Base-by-base conservation (phyloP, 1,140 invertebrate species). In the Sycobia sp. region DNA sequence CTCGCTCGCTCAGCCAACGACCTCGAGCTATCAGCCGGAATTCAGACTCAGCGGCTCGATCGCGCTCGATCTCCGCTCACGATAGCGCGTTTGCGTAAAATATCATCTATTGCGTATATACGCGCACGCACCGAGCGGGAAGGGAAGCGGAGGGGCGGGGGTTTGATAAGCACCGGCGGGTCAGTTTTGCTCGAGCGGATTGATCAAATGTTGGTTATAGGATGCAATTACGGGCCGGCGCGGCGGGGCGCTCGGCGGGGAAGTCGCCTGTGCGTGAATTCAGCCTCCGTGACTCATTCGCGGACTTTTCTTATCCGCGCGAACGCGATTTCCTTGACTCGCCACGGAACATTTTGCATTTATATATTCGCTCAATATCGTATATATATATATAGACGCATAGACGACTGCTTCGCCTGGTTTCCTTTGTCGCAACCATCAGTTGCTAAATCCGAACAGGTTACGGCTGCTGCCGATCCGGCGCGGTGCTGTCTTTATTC, bases 1-100 rank as follows among this genome's bases (percentile, higher is more conserved):
- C 3, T 29, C 32, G 4, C 29, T 57, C 55, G 43, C 46, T 57
- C 43, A 2, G 18, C 55, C 41, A 27, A 47, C 57, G 47, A 60
- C 57, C 47, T 50, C 57, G 57, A 60, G 57, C 57, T 60, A 60
- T 60, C 57, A 60, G 49, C 47, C 41, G 54, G 54, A 56, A 56
- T 56, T 34, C 54, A 23, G 3, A 60, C 43, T 32, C 18, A n/a
- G n/a, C n/a, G n/a, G n/a, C n/a, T n/a, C n/a, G n/a, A n/a, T n/a
- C n/a, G 49, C 22, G 34, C 56, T 49, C 29, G 25, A 36, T 47
- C 44, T 7, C 9, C 3, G 56, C 23, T 20, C 47, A 32, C 5
- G 20, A 18, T 38, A 22, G 41, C 16, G n/a, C 36, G 20, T 36
- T 60, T 60, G 57, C 57, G 57, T 36, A 60, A 60, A 51, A 23